Evolutionary conservation across 1,140 invertebrate genomes (phyloP), one percentile per base, ranked within the genome.

Genomic region (Procambarus virginalis): DNA sequence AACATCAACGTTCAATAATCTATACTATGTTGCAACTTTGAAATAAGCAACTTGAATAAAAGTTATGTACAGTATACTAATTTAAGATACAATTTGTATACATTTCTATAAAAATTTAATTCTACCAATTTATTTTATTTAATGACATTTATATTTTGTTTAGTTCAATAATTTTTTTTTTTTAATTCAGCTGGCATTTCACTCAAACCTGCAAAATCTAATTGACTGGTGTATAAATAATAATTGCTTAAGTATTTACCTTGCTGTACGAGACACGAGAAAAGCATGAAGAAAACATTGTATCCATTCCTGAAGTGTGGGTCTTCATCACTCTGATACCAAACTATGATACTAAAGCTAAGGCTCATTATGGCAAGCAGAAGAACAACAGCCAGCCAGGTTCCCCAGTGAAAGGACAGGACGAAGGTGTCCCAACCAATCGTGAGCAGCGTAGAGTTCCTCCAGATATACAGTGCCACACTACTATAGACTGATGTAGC

Each of bases 181-280:
- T 34, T 34, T 34, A 34, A 34, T 34, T 34, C 34, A 34, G 1
- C 34, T 34, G 34, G 34, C 34, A 34, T 34, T 34, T 34, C 34
- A 34, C 34, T 34, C 34, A 34, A 34, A 34, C 34, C 34, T 34
- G 34, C 34, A 34, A 34, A 34, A 34, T 34, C 1, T 34, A 34
- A 34, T 34, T 34, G 34, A 34, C 34, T 34, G 34, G 34, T 34
- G 34, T 34, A 34, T 34, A 34, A 34, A 34, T 34, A 34, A 34
- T 34, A 34, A 34, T 34, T 34, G 34, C 10, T 55, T 55, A 10
- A 55, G 10, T 55, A 55, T n/a, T 73, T 20, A 87, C 86, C 86
- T 87, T 87, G 86, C 78, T 87, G 86, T 1, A 87, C 86, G 46
- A 87, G 86, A 34, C 86, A 87, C 3, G 86, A 87, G 86, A 81